phyloP scores from a whole-genome alignment of 1,140 invertebrate genomes.

The Eurosta solidaginis region DNA sequence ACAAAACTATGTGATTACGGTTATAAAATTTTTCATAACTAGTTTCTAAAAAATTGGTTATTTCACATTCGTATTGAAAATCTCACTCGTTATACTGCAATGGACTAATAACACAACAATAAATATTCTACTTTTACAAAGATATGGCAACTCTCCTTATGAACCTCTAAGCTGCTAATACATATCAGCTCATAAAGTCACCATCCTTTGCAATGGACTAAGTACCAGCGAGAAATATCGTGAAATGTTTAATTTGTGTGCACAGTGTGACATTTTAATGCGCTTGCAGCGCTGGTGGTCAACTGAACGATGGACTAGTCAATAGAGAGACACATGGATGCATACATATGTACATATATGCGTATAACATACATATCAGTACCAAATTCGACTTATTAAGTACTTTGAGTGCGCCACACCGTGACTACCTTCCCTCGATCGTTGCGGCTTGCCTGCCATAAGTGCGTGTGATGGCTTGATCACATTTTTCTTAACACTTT shows the following conservation, averaged over 20 bases:
- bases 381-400: not conserved
- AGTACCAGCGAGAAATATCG: too few relatives aligned
- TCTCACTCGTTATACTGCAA: too few relatives aligned
- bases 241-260: slow-evolving; percentile 18
- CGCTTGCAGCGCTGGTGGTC: slow-evolving; percentile 27
- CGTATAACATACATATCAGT: not conserved
- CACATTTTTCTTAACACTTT: slow-evolving; percentile 18
- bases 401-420: not conserved
- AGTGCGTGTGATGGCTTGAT: not conserved
- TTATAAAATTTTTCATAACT: too few relatives aligned
- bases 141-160: not conserved
- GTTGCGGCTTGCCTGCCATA: too few relatives aligned
- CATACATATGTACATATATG: not conserved
- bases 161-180: not conserved
- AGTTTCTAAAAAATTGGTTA: too few relatives aligned
- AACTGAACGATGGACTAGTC: not conserved
- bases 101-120: too few relatives aligned
- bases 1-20: too few relatives aligned
- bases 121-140: too few relatives aligned
- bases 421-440: not conserved
- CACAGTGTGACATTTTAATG: slow-evolving; percentile 14
- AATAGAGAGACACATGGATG: not conserved
- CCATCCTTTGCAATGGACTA: not conserved
- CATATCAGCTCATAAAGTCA: not conserved
- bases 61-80: too few relatives aligned